Percentiles rank a stretch among this genome's conserved stretches.
phyloP scores from a whole-genome alignment of 2,113 vertebrate genomes.

The Peromyscus leucopus region DNA sequence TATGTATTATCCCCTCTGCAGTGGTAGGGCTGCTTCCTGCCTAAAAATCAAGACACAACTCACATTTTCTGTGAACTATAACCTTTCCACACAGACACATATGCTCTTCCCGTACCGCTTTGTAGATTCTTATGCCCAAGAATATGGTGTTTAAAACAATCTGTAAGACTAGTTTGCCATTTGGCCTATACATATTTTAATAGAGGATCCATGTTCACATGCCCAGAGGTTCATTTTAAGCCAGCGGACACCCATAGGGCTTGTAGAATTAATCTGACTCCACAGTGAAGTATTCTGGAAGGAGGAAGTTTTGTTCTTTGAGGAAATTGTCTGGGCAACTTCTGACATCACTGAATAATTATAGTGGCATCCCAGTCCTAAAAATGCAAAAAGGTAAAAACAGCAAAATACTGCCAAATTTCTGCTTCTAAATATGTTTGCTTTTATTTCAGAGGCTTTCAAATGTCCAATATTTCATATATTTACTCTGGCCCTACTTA shows the following conservation, averaged over 20 bases:
- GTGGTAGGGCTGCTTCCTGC: background rate
- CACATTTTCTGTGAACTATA: background rate
- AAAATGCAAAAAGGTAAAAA: background rate
- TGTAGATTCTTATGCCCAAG: background rate
- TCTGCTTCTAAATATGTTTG: background rate
- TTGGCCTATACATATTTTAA: background rate
- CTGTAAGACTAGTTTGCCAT: background rate
- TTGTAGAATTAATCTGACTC: background rate
- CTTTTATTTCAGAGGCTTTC: background rate
- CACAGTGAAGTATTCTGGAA: background rate
- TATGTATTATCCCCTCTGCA: background rate
- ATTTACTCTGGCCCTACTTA: background rate
- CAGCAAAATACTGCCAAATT: background rate
- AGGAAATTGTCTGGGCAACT: background rate
- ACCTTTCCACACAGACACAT: background rate
- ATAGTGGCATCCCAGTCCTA: background rate
- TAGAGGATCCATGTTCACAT: background rate
- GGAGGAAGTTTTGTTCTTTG: background rate
- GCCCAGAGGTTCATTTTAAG: background rate
- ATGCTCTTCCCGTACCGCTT: background rate
- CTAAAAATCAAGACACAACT: background rate
- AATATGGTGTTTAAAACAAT: background rate
- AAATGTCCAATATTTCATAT: background rate
- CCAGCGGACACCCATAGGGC: background rate
- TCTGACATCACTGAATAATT: background rate